Conservation (phyloP, 2,888 invertebrate genomes). For the Liopterus haemorrhoidalis region DNA sequence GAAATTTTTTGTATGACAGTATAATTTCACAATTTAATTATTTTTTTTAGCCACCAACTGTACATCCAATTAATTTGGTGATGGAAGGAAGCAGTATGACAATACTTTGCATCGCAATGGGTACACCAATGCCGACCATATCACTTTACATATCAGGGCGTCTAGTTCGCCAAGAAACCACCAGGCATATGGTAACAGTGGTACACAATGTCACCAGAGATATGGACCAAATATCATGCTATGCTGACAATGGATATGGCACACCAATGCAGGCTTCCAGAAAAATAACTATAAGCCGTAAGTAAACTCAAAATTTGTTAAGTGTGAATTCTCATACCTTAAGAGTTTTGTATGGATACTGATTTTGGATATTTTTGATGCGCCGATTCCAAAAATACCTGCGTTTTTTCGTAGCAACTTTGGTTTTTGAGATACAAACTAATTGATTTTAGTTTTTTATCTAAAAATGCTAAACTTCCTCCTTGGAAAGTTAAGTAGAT, state of each 20-base stretch:
- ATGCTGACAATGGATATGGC: conserved; percentile 82
- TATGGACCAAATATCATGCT: conserved; percentile 81
- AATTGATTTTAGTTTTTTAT: no score
- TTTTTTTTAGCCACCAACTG: conserved; percentile 69
- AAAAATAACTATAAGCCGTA: conserved; percentile 75
- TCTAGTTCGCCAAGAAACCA: conserved; percentile 75
- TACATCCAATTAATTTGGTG: conserved; percentile 76
- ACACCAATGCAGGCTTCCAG: conserved; percentile 80
- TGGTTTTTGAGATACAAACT: no score
- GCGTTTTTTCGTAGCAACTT: no score
- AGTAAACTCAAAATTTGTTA: conserved; percentile 43
- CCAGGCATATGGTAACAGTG: conserved; percentile 81
- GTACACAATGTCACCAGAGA: conserved; percentile 77
- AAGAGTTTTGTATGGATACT: background rate
- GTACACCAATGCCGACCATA: conserved; percentile 78
- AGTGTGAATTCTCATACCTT: conserved; percentile 1
- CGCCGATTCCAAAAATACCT: no score
- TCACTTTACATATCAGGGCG: conserved; percentile 73
- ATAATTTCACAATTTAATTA: no score
- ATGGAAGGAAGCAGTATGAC: conserved; percentile 84
- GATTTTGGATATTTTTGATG: no score
- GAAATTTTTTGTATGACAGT: no score
- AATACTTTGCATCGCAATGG: conserved; percentile 76
- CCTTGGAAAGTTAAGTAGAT: no score
- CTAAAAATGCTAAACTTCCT: no score